phyloP scores from a whole-genome alignment of 2,113 vertebrate species.

The Dunckerocampus dactyliophorus region DNA sequence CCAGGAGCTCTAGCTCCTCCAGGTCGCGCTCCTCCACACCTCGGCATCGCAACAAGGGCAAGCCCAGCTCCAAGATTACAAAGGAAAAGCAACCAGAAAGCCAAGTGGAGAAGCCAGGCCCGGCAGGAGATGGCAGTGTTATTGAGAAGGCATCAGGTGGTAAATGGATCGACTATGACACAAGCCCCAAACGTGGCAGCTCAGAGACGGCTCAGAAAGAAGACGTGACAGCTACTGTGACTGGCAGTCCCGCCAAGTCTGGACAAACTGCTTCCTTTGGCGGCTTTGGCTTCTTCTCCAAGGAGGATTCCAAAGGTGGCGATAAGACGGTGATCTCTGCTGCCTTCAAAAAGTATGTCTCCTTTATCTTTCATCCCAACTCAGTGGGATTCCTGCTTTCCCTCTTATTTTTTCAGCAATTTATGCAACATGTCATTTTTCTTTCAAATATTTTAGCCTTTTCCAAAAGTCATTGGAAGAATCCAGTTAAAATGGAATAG shows the following conservation, averaged over 20 bases:
- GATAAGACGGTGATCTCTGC: constrained; percentile 68
- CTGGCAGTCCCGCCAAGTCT: constrained; percentile 80
- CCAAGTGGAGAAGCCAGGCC: constrained; percentile 24
- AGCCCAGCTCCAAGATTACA: constrained; percentile 72
- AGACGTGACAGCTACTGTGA: constrained; percentile 45
- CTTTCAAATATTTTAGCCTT: constrained; percentile 69
- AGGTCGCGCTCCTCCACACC: constrained; percentile 87
- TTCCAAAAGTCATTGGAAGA: constrained; percentile 62
- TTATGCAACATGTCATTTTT: constrained; percentile 52
- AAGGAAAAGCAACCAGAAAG: constrained; percentile 62
- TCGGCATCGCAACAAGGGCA: constrained; percentile 68
- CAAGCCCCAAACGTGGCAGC: constrained; percentile 71
- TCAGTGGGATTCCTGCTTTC: constrained; percentile 7
- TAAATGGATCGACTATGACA: constrained; percentile 80
- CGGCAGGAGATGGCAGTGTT: constrained; percentile 32
- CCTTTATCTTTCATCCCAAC: neutral
- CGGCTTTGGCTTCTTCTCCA: constrained; percentile 76
- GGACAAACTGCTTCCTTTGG: constrained; percentile 65
- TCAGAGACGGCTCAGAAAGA: constrained; percentile 50
- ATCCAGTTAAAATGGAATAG: constrained; percentile 64
- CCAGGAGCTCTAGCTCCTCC: constrained; percentile 78
- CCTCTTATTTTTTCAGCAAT: constrained; percentile 31
- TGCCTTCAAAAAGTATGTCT: constrained; percentile 78
- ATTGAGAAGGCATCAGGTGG: constrained; percentile 61
- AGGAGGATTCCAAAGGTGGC: constrained; percentile 61